Conservation (phyloP, 1,140 invertebrate genomes). For the Lasaia peninsularis region DNA sequence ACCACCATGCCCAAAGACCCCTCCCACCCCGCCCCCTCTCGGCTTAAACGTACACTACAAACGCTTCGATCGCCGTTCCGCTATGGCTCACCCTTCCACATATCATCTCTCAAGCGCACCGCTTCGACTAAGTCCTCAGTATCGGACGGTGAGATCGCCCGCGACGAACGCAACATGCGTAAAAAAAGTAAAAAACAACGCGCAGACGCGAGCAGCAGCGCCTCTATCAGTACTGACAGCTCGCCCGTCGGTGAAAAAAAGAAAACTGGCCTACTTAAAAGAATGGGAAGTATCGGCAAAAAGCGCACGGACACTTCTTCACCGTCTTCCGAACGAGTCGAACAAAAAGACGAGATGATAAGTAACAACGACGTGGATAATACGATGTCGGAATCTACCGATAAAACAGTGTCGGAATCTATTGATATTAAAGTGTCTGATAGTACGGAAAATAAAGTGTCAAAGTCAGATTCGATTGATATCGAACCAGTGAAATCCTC, state of each 20-base stretch:
- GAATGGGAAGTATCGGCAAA: slow-evolving; percentile 56
- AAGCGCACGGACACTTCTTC: slow-evolving; percentile 36
- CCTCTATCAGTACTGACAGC: slow-evolving; percentile 52
- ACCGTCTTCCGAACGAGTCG: slow-evolving; percentile 23
- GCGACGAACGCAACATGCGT: slow-evolving; percentile 68
- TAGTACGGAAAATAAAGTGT: neutral
- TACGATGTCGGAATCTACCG: neutral
- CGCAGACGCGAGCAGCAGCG: slow-evolving; percentile 45
- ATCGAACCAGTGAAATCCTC: slow-evolving; percentile 2
- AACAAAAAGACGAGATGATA: slow-evolving; percentile 10
- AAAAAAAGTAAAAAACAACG: slow-evolving; percentile 65
- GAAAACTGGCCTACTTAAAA: slow-evolving; percentile 39
- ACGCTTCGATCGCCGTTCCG: slow-evolving; percentile 68
- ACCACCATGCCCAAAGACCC: slow-evolving; percentile 48
- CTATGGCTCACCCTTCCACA: slow-evolving; percentile 66
- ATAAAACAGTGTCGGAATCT: neutral
- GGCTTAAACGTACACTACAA: slow-evolving; percentile 59
- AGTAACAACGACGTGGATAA: neutral
- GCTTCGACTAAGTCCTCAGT: slow-evolving; percentile 58
- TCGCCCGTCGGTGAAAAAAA: slow-evolving; percentile 56
- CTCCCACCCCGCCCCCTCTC: slow-evolving; percentile 39
- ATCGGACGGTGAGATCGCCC: slow-evolving; percentile 61
- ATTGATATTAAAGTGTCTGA: neutral
- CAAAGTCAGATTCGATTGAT: slow-evolving; percentile 12
- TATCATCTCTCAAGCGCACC: slow-evolving; percentile 59